phyloP scores from a whole-genome alignment of 2,797 vertebrate species.

The Arrhamphus sclerolepis region DNA sequence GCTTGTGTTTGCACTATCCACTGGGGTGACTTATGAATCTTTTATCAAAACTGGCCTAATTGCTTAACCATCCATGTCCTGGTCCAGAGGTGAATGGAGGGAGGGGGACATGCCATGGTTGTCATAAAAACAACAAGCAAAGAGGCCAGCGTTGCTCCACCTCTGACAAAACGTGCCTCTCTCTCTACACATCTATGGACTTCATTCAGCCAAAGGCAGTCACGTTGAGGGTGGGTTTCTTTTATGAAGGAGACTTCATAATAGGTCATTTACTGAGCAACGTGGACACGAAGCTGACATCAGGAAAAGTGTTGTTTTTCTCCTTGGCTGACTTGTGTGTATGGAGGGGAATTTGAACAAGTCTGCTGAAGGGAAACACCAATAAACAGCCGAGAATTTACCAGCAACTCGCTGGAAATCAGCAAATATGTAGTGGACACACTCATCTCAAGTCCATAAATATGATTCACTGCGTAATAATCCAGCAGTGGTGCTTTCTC shows the following conservation, averaged over 20 bases:
- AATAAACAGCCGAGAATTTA: neutral
- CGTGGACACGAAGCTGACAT: too few relatives aligned
- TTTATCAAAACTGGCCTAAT: constrained; percentile 85
- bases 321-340: too few relatives aligned
- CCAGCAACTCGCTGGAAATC: constrained; percentile 31
- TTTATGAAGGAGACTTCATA: neutral
- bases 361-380: too few relatives aligned
- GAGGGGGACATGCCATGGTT: constrained; percentile 44
- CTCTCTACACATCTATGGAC: neutral
- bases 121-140: constrained; percentile 68
- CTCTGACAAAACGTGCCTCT: constrained; percentile 26
- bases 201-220: constrained; percentile 17
- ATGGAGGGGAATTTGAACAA: too few relatives aligned
- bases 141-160: constrained; percentile 32
- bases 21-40: constrained; percentile 77
- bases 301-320: too few relatives aligned
- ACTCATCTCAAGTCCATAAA: too few relatives aligned
- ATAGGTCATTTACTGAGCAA: too few relatives aligned
- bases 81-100: constrained; percentile 49
- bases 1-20: constrained; percentile 63
- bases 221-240: too few relatives aligned
- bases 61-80: constrained; percentile 81
- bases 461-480: too few relatives aligned
- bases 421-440: neutral
- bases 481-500: constrained; percentile 1